Percentiles rank a stretch among this genome's conserved stretches.
Evolutionary conservation across 2,888 invertebrate species (phyloP).

Genomic region (Patella caerulea): DNA sequence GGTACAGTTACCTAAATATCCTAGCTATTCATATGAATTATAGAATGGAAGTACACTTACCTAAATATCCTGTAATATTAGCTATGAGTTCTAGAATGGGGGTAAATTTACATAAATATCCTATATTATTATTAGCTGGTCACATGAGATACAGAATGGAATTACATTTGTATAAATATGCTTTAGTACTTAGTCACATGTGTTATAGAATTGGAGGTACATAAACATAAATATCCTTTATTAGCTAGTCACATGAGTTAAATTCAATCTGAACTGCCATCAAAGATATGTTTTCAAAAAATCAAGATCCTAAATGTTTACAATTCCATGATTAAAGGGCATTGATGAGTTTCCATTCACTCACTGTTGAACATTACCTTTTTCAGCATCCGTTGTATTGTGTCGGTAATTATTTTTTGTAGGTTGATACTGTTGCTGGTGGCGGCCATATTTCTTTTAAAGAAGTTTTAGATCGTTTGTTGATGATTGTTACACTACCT

Average conservation of each 20-base stretch:
- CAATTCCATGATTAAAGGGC: too few relatives aligned
- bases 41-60: constrained; percentile 76
- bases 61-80: constrained; percentile 80
- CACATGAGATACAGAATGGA: constrained; percentile 83
- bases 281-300: too few relatives aligned
- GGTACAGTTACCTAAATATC: constrained; percentile 78
- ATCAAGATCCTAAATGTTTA: too few relatives aligned
- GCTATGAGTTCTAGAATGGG: constrained; percentile 82
- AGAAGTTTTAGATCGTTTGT: constrained; percentile 85
- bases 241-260: constrained; percentile 85
- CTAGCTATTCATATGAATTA: constrained; percentile 84
- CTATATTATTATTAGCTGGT: constrained; percentile 79
- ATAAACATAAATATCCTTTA: constrained; percentile 81
- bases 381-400: too few relatives aligned
- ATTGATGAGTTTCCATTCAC: too few relatives aligned
- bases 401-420: not conserved
- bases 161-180: constrained; percentile 78
- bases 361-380: too few relatives aligned
- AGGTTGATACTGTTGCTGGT: constrained; percentile 50
- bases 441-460: constrained; percentile 78
- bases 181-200: constrained; percentile 84
- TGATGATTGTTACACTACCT: constrained; percentile 87
- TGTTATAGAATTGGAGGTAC: constrained; percentile 78
- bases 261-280: constrained; percentile 47
- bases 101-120: constrained; percentile 78